phyloP scores from a whole-genome alignment of 2,888 invertebrate species.

The Argyresthia goedartella region DNA sequence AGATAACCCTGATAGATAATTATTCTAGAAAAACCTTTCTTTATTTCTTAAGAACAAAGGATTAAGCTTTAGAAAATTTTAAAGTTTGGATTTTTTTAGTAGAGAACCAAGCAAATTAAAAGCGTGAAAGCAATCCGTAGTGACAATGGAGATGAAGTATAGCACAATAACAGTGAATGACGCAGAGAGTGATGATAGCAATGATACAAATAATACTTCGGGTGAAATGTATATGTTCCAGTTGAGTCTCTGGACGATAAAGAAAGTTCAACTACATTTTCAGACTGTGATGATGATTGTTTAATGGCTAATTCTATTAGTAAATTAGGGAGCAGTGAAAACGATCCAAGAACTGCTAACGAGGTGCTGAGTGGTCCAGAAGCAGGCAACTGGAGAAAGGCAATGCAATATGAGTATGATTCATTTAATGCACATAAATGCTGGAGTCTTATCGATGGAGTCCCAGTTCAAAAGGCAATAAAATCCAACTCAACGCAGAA shows the following conservation, averaged over 20 bases:
- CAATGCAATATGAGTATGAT: too few relatives aligned
- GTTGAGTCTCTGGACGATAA: neutral
- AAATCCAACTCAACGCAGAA: too few relatives aligned
- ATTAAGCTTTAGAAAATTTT: neutral
- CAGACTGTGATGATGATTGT: neutral
- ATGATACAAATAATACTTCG: neutral
- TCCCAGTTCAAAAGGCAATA: too few relatives aligned
- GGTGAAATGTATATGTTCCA: neutral
- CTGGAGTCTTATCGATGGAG: too few relatives aligned
- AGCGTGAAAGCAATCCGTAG: constrained; percentile 10
- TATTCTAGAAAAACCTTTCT: constrained; percentile 10
- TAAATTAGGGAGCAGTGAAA: too few relatives aligned
- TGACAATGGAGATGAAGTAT: constrained; percentile 14
- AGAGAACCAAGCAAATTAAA: constrained; percentile 4
- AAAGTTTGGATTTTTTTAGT: constrained; percentile 8
- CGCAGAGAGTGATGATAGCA: neutral
- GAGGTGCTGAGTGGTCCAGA: too few relatives aligned
- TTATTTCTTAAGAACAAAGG: constrained; percentile 10
- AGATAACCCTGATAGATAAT: constrained; percentile 11
- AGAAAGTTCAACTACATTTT: neutral
- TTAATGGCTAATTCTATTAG: too few relatives aligned
- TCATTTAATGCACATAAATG: too few relatives aligned
- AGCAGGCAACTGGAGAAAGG: too few relatives aligned
- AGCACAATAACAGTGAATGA: neutral
- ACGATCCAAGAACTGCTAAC: too few relatives aligned